A percentile compares a stretch with the other conserved stretches of the same genome.
phyloP scores from a whole-genome alignment of 2,888 invertebrate genomes.

The Acronicta alni region DNA sequence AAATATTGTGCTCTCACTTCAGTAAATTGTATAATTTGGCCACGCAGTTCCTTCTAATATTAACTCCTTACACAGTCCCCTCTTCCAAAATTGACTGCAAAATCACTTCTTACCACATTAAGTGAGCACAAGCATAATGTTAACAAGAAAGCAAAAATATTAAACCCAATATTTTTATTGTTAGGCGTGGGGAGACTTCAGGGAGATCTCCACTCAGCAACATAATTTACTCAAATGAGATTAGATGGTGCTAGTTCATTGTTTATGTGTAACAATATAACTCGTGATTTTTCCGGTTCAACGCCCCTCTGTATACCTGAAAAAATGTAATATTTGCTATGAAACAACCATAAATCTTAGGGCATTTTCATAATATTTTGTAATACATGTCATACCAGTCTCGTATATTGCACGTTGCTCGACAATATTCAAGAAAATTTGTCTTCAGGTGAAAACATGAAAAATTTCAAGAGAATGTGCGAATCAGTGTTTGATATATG shows the following conservation, averaged over 20 bases:
- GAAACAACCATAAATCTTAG: constrained; percentile 56
- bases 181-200: constrained; percentile 26
- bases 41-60: no score
- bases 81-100: no score
- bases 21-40: no score
- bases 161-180: constrained; percentile 39
- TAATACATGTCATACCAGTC: constrained; percentile 56
- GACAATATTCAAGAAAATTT: constrained; percentile 56
- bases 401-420: constrained; percentile 53
- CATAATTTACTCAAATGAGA: constrained; percentile 45
- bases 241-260: constrained; percentile 48
- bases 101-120: no score
- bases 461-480: constrained; percentile 55
- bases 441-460: constrained; percentile 56
- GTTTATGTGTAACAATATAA: constrained; percentile 45
- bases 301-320: constrained; percentile 23
- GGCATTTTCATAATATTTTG: constrained; percentile 55
- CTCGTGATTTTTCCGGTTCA: constrained; percentile 41
- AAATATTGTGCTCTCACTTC: no score
- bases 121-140: neutral
- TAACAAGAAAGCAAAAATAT: constrained; percentile 24
- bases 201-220: constrained; percentile 32
- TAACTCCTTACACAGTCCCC: no score
- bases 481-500: constrained; percentile 61
- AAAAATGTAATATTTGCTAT: constrained; percentile 45